These are phyloP conservation scores for Oncorhynchus nerka DNA, from an alignment of 2,113 vertebrate species.

Conservation along the genomic window DNA sequence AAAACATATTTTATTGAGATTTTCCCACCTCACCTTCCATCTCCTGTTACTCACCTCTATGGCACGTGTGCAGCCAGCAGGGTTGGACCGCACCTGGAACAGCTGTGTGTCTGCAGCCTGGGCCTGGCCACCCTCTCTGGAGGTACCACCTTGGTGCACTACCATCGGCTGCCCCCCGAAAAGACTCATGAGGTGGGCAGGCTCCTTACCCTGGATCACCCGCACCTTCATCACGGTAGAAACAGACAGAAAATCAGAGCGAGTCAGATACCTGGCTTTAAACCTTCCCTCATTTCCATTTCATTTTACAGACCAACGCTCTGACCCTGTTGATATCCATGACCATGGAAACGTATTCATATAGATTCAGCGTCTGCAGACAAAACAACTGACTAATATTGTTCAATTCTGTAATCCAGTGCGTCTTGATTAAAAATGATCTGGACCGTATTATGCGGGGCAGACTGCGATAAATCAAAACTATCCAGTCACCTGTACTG, in stretches of 20 bases:
- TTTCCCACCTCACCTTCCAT: neutral
- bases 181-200: conserved; percentile 85
- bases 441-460: neutral
- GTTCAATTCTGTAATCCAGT: no score
- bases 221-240: conserved; percentile 72
- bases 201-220: conserved; percentile 89
- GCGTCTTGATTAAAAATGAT: no score
- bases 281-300: neutral
- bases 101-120: conserved; percentile 72
- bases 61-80: conserved; percentile 78
- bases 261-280: neutral
- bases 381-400: no score
- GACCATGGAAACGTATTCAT: no score
- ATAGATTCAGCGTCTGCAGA: no score
- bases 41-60: conserved; percentile 77
- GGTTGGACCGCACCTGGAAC: conserved; percentile 86
- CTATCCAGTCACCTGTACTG: conserved; percentile 79
- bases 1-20: no score
- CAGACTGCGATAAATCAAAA: no score
- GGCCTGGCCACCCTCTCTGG: conserved; percentile 78
- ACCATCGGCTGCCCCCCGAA: conserved; percentile 84
- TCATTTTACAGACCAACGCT: neutral
- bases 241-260: neutral
- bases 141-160: conserved; percentile 86
- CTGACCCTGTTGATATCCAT: neutral